Evolutionary conservation across 2,888 invertebrate genomes (phyloP), one percentile per base, ranked within the genome.

Genomic region (Lasioglossum pauxillum): DNA sequence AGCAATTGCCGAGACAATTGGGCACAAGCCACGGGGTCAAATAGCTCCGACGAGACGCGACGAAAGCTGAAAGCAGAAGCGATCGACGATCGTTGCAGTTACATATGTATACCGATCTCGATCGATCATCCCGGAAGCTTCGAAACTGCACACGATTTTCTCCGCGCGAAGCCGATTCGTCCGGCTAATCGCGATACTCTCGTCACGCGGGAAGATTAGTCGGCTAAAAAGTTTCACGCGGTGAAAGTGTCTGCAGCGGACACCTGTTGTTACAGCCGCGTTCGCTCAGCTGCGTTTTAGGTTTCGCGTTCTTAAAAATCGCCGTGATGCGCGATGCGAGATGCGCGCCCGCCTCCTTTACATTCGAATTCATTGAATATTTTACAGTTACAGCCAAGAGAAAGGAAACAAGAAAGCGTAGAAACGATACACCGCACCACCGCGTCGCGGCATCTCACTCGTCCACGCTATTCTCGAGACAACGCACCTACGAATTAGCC

Each of bases 381-480:
- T 84, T 74, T 69, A 71, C 44, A 41, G 79, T 67, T 60, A 69
- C 46, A 60, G 31, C 1, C 38, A n/a, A 16, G 86, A 86, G 86
- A 87, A 87, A 82, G 75, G 82, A 49, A 80, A 75, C 77, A 27
- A 87, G 86, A 87, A 87, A 87, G 86, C 86, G 86, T 82, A 82
- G 77, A 86, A 67, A 79, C 64, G 49, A 84, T 72, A 49, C 38
- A 38, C 35, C 14, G 53, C 49, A 23, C 49, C 19, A 19, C 16
- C 53, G 57, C n/a, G 57, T 4, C 57, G 57, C 12, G 31, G 64
- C 16, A 27, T 31, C 16, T 31, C 31, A 5, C 27, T 49, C 27
- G 46, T 31, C 14, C 19, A 41, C 41, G 72, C 31, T 53, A 35
- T 72, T 72, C 38, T 57, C 10, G 5, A 8, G 64, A 64, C 35